Evolutionary conservation across 2,113 vertebrate genomes (phyloP).

Genomic region (Tylochromis polylepis): DNA sequence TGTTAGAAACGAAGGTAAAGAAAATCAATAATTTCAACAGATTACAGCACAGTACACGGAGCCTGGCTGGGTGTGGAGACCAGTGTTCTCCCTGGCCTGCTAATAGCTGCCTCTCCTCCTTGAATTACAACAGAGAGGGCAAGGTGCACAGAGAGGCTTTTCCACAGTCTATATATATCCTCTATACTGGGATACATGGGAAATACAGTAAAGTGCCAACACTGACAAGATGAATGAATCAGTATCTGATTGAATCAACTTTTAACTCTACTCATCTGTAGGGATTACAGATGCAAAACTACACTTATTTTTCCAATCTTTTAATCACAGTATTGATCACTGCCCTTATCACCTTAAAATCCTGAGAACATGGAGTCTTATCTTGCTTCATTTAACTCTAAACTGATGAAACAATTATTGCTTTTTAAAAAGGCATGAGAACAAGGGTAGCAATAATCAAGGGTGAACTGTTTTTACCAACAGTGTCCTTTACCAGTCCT

Average conservation of each 20-base stretch:
- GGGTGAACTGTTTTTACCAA: neutral
- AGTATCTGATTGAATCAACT: neutral
- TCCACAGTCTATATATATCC: neutral
- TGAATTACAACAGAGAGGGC: neutral
- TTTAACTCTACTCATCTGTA: neutral
- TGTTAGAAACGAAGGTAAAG: neutral
- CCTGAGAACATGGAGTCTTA: neutral
- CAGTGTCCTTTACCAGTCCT: neutral
- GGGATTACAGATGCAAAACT: neutral
- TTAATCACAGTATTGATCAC: neutral
- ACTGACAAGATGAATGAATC: conserved; percentile 9
- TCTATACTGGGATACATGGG: neutral
- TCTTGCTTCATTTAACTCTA: neutral
- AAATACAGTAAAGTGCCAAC: neutral
- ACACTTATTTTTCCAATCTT: neutral
- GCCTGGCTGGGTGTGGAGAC: neutral
- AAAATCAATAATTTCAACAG: conserved; percentile 40
- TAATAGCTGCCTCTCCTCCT: conserved; percentile 16
- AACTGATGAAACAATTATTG: neutral
- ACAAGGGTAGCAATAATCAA: neutral
- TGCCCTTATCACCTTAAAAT: neutral
- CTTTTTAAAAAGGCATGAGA: neutral
- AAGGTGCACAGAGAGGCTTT: neutral
- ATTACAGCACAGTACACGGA: conserved; percentile 4
- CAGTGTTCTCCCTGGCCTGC: neutral